Percentiles rank a stretch among this genome's conserved stretches.
These are phyloP conservation scores for Tragelaphus strepsiceros DNA, from an alignment of 2,113 vertebrate genomes.

Conservation along the genomic window DNA sequence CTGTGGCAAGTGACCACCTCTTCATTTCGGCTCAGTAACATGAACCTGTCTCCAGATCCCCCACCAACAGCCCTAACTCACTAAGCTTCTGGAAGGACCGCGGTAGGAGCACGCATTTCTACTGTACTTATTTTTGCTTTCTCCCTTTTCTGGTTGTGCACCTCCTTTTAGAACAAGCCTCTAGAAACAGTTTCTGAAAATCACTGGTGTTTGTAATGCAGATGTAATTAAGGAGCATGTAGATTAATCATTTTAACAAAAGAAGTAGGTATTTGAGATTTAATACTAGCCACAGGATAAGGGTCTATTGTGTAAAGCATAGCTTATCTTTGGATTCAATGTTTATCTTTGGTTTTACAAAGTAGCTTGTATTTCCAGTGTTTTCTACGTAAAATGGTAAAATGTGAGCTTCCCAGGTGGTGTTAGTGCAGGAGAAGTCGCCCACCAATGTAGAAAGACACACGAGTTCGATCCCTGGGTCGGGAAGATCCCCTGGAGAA, in stretches of 20 bases:
- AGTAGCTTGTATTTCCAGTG: conserved; percentile 92
- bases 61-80: too few species aligned
- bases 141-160: conserved; percentile 80
- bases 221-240: conserved; percentile 87
- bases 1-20: background rate
- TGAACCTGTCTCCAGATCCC: background rate
- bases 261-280: conserved; percentile 90
- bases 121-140: conserved; percentile 52
- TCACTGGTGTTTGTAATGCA: conserved; percentile 87
- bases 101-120: background rate
- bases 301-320: conserved; percentile 89
- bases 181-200: conserved; percentile 87
- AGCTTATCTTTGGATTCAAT: conserved; percentile 91
- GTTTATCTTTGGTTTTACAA: conserved; percentile 92
- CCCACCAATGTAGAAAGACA: background rate
- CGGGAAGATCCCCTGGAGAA: background rate
- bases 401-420: conserved; percentile 69
- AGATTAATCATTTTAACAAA: conserved; percentile 88
- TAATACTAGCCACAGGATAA: conserved; percentile 89
- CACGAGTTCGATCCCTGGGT: background rate
- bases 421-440: background rate
- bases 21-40: background rate
- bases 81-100: background rate
- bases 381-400: conserved; percentile 90
- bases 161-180: conserved; percentile 82